Base-by-base conservation (phyloP, 2,888 invertebrate species). In the Mimas tiliae region DNA sequence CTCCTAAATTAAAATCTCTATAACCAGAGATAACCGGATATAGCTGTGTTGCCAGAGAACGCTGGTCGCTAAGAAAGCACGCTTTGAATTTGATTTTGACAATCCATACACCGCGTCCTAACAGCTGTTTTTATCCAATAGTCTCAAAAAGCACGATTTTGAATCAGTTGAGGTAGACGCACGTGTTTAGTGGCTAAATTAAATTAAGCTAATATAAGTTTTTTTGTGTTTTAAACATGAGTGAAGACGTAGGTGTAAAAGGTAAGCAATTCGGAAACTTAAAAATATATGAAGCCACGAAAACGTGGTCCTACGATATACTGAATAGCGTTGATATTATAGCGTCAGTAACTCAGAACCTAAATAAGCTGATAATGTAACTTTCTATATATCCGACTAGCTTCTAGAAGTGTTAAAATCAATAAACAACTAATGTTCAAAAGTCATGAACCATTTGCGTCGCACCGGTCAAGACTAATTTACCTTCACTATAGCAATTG, bases 41-140 rank as follows among this genome's bases (percentile, higher is more conserved):
- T 69, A 62, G 72, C 63, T 67, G 78, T 84, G 84, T 84, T 87
- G 83, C 86, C 84, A 85, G 70, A 64, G 38, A n/a, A 62, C 62
- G 33, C 0, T 1, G 47, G 21, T n/a, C 3, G 7, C 6, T 47
- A n/a, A 64, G 55, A 67, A 67, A 67, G 74, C 72, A 74, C 76
- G 87, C 86, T 81, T 84, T 78, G 82, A 77, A 83, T 87, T 87
- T 81, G 77, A 85, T 84, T 76, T 85, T 91, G 91, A 91, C 91
- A 89, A 83, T 87, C 87, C 83, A 74, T 65, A 83, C 84, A 67
- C 67, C 84, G 91, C 89, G 88, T 91, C 90, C 81, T 74, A 91
- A 91, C 91, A 92, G 91, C 91, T 92, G 92, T 88, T 91, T 88
- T 86, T 77, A 80, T 77, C 82, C 78, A 77, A 83, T 84, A 78